Base-by-base conservation (phyloP, 2,113 vertebrate genomes). In the Paramisgurnus dabryanus region DNA sequence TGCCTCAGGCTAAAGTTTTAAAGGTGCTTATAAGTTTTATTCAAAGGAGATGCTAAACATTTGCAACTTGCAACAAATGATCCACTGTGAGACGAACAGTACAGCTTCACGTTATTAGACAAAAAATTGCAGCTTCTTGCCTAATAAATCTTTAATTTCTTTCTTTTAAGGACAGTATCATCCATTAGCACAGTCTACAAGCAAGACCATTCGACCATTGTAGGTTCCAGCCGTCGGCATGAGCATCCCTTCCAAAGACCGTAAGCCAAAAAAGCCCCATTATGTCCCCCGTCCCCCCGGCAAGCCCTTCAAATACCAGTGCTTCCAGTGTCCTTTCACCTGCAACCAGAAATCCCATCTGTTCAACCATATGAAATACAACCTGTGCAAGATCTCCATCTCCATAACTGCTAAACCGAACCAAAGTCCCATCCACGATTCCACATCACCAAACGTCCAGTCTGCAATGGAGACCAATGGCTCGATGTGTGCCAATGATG, bases 261-360 rank as follows among this genome's bases (percentile, higher is more conserved):
- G 97, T 34, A 99, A 97, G 83, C 97, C 98, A 17, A 99, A 99
- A 88, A 96, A 97, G 87, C 98, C 97, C 4, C 97, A 99, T 78
- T 99, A 99, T 83, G 95, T 98, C 84, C 97, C 98, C 7, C 89
- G 96, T 55, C 98, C 97, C 1, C 95, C 94, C 0, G 96, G 97
- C 65, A 98, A 99, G 80, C 97, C 97, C 0, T 99, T 97, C 89
- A 99, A 95, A 86, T 99, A 98, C 88, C 98, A 98, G 87, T 99
- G 98, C 77, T 99, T 99, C 92, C 97, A 98, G 82, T 99, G 98
- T 34, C 97, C 97, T 4, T 99, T 99, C 75, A 99, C 97, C 34
- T 99, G 98, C 93, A 98, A 98, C 0, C 96, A 98, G 87, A 99
- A 99, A 90, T 98, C 97, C 0, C 98, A 99, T 57, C 95, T 99